phyloP scores from a whole-genome alignment of 2,113 vertebrate species.

The Micronycteris hirsuta region DNA sequence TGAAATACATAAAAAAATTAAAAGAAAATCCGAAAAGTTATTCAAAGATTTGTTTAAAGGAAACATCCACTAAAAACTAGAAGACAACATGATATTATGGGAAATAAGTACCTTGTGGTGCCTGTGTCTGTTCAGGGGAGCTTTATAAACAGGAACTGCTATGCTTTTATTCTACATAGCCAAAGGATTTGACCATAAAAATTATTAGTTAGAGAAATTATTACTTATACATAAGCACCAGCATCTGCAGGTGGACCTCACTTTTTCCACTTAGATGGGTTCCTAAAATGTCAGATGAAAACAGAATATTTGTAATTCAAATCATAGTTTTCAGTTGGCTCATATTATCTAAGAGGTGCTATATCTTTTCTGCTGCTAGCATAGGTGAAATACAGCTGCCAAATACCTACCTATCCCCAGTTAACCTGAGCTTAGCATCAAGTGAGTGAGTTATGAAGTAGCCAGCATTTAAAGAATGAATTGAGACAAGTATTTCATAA shows the following conservation, averaged over 20 bases:
- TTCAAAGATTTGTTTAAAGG: neutral
- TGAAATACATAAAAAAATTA: neutral
- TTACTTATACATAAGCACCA: neutral
- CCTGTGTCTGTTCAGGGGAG: neutral
- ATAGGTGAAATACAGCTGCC: neutral
- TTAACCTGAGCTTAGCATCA: neutral
- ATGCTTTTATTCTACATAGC: neutral
- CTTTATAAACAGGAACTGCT: slow-evolving; percentile 20
- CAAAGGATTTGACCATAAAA: neutral
- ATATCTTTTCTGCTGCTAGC: neutral
- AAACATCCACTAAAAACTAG: neutral
- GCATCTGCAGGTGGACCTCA: neutral
- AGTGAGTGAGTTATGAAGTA: neutral
- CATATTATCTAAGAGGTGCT: neutral
- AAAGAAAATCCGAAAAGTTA: neutral
- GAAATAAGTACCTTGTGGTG: neutral
- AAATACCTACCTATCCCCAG: neutral
- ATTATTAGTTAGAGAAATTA: neutral
- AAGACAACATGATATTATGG: neutral
- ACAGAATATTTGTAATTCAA: neutral
- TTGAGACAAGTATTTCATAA: slow-evolving; percentile 16
- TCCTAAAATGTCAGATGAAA: slow-evolving; percentile 16
- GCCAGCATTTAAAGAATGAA: neutral
- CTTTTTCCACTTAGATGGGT: neutral
- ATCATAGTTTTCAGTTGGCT: neutral